Conservation (phyloP, 2,113 vertebrate genomes). For the Brachyhypopomus occidentalis region DNA sequence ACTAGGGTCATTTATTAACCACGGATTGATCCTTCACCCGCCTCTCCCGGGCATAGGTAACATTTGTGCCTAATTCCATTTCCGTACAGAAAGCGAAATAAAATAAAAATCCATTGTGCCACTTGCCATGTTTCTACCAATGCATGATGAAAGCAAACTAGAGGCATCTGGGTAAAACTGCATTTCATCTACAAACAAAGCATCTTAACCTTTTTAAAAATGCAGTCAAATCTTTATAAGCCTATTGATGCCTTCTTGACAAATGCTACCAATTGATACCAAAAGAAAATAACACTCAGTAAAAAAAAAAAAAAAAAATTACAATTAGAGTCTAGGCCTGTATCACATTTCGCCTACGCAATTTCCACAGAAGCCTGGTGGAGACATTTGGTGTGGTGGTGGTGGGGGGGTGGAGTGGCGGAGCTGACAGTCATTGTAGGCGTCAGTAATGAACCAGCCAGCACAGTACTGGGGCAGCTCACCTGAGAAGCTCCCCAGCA, state of each 20-base stretch:
- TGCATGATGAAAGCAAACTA: conserved; percentile 10
- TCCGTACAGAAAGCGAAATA: conserved; percentile 50
- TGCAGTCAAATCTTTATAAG: not conserved
- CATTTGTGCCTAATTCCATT: conserved; percentile 54
- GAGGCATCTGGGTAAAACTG: conserved; percentile 42
- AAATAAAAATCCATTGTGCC: conserved; percentile 19
- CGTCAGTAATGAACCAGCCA: conserved; percentile 24
- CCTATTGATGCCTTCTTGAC: not conserved
- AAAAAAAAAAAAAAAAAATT: not conserved
- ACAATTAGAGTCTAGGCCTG: not conserved
- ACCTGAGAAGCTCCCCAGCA: conserved; percentile 99
- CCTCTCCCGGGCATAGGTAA: conserved; percentile 53
- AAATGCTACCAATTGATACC: not conserved
- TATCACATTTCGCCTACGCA: not conserved
- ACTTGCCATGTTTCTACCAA: conserved; percentile 25
- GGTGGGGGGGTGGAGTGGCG: too few relatives aligned
- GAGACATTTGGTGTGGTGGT: not conserved
- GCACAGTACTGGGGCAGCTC: conserved; percentile 21
- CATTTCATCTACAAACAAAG: conserved; percentile 31
- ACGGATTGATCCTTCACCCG: conserved; percentile 50
- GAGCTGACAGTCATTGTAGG: not conserved
- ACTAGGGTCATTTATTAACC: conserved; percentile 28
- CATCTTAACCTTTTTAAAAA: conserved; percentile 44
- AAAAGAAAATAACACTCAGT: not conserved
- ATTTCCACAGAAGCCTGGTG: not conserved